phyloP scores from a whole-genome alignment of 2,113 vertebrate genomes.

The Ranitomeya imitator region DNA sequence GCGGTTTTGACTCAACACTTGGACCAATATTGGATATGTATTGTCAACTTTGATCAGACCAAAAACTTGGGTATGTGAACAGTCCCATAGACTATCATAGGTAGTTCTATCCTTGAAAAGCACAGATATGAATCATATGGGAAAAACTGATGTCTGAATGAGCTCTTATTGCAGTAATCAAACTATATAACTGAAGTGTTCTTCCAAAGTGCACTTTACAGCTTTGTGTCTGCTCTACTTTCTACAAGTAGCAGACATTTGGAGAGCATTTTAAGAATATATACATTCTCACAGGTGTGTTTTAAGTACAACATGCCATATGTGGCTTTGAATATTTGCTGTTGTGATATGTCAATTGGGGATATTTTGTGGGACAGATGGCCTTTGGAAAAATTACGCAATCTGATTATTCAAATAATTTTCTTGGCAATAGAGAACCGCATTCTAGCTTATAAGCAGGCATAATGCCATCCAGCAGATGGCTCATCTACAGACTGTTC shows the following conservation, averaged over 20 bases:
- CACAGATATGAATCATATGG: no score
- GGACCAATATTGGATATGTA: no score
- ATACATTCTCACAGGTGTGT: slow-evolving; percentile 35
- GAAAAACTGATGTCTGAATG: no score
- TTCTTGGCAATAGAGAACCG: slow-evolving; percentile 46
- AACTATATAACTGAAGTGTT: not conserved
- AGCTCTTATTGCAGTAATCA: not conserved
- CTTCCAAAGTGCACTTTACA: not conserved
- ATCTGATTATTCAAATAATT: slow-evolving; percentile 57
- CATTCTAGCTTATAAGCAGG: slow-evolving; percentile 34
- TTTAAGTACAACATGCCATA: slow-evolving; percentile 32
- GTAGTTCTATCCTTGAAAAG: no score
- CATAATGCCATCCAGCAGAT: slow-evolving; percentile 50
- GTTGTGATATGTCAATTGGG: slow-evolving; percentile 31
- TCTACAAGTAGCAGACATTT: not conserved
- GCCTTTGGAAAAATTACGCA: slow-evolving; percentile 47
- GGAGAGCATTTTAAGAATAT: not conserved
- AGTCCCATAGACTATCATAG: no score
- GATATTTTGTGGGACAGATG: slow-evolving; percentile 51
- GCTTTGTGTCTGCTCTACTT: not conserved
- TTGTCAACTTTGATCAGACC: no score
- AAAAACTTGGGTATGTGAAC: no score
- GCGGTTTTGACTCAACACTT: no score
- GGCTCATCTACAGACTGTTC: slow-evolving; percentile 39
- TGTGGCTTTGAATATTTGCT: slow-evolving; percentile 33